phyloP scores from a whole-genome alignment of 2,888 invertebrate species.

The Camponotus fellah region DNA sequence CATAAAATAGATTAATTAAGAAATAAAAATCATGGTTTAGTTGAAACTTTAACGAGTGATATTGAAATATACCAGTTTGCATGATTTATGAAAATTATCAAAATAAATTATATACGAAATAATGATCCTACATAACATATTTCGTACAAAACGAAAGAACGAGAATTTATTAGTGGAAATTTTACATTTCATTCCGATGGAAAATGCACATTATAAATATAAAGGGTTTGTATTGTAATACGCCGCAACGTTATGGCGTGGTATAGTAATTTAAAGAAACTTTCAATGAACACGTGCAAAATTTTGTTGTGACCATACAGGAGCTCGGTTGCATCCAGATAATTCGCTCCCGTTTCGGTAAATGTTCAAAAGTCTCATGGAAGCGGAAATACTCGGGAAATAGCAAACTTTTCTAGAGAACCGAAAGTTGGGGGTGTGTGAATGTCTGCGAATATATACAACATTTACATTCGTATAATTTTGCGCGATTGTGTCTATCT shows the following conservation, averaged over 20 bases:
- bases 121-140: neutral
- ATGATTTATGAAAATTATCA: neutral
- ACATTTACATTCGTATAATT: constrained; percentile 26
- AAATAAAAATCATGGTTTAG: no score
- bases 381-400: constrained; percentile 21
- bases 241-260: neutral
- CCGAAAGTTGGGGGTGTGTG: neutral
- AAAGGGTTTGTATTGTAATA: neutral
- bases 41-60: neutral
- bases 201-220: neutral
- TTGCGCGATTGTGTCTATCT: neutral
- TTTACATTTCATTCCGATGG: constrained; percentile 1
- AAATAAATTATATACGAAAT: constrained; percentile 3
- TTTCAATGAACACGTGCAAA: constrained; percentile 43
- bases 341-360: constrained; percentile 41
- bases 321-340: constrained; percentile 25
- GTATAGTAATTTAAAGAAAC: constrained; percentile 38
- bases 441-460: neutral
- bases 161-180: constrained; percentile 11
- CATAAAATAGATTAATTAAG: no score
- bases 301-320: constrained; percentile 31
- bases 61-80: neutral
- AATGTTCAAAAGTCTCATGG: constrained; percentile 20
- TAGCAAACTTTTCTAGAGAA: constrained; percentile 35
- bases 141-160: neutral